phyloP scores from a whole-genome alignment of 2,888 invertebrate species.

The Selenia dentaria region DNA sequence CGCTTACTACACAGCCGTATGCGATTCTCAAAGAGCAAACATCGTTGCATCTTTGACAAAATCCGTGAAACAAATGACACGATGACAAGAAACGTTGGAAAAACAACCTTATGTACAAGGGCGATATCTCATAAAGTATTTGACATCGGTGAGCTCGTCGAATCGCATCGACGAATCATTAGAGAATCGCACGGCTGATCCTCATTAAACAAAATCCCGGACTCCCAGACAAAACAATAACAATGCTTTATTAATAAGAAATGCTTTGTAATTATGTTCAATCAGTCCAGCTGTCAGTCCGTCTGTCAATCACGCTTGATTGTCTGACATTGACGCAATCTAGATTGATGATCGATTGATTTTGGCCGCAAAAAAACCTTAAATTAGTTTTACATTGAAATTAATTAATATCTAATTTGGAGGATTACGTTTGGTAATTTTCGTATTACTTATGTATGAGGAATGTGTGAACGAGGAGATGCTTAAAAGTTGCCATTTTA shows the following conservation, averaged over 20 bases:
- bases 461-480: no score
- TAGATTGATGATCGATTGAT: constrained; percentile 59
- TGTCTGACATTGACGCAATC: constrained; percentile 53
- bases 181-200: no score
- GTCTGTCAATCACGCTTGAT: constrained; percentile 64
- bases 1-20: constrained; percentile 1
- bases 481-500: no score
- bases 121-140: no score
- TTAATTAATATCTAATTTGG: constrained; percentile 40
- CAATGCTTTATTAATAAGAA: constrained; percentile 59
- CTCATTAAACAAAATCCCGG: constrained; percentile 10
- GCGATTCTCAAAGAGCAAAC: no score
- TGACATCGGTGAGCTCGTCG: no score
- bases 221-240: constrained; percentile 26
- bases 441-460: no score
- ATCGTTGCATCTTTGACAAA: no score
- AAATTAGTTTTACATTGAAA: constrained; percentile 38
- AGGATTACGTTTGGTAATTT: constrained; percentile 20
- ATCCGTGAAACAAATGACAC: no score
- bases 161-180: no score
- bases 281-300: constrained; percentile 73
- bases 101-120: no score
- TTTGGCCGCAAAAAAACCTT: constrained; percentile 49
- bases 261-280: constrained; percentile 81
- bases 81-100: no score